phyloP scores from a whole-genome alignment of 2,797 vertebrate species.

The Tragopan temminckii region DNA sequence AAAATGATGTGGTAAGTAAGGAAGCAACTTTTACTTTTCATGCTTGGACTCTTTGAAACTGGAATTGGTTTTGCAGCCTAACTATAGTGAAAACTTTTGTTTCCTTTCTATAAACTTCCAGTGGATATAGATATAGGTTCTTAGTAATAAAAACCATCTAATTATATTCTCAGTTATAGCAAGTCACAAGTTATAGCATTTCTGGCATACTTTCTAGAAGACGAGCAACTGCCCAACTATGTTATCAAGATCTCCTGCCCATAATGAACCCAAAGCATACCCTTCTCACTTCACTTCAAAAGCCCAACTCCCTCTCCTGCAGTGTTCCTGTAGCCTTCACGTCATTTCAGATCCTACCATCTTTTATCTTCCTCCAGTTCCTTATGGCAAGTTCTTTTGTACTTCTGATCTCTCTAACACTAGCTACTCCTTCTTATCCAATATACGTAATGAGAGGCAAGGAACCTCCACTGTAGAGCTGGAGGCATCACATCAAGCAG shows the following conservation, averaged over 20 bases:
- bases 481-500: rapidly evolving
- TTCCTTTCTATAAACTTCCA: neutral
- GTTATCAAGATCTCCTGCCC: neutral
- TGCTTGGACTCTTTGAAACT: neutral
- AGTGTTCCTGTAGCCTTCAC: neutral
- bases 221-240: neutral
- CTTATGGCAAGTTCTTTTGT: neutral
- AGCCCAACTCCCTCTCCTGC: neutral
- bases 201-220: neutral
- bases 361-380: neutral
- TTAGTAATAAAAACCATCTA: neutral
- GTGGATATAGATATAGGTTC: neutral
- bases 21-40: neutral
- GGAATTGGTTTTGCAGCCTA: neutral
- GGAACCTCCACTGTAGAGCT: rapidly evolving
- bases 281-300: neutral
- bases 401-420: neutral
- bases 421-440: neutral
- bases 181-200: neutral
- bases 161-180: neutral
- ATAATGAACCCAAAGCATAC: rapidly evolving
- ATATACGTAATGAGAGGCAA: neutral
- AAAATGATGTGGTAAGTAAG: neutral
- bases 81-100: neutral
- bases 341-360: neutral